Base-by-base conservation (phyloP, 2,797 vertebrate genomes). In the Microhierax caerulescens region DNA sequence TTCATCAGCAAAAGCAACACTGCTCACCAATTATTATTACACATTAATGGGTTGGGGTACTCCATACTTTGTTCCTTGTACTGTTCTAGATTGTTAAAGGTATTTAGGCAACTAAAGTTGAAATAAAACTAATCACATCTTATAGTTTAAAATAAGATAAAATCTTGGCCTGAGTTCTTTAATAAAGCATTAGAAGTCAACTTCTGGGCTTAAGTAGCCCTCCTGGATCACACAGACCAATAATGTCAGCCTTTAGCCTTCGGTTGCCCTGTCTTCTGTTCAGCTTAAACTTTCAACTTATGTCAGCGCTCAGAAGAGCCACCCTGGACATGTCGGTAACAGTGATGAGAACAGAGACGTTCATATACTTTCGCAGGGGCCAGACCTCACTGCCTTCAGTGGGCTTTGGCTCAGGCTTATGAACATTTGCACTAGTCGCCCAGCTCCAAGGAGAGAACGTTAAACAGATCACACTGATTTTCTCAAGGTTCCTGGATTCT, bases 401-500 rank as follows among this genome's bases (percentile, higher is more conserved):
- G 59, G 27, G n/a, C 69, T 90, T 75, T 59, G 74, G 54, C 77
- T 87, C 57, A 39, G 48, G 20, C 34, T 86, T 34, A 12, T 4
- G 53, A 63, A 16, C 21, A 5, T 63, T 68, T n/a, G 30, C 1
- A 0, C 25, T 59, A 45, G 17, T 88, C 43, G 21, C 70, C 77
- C 77, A 60, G 24, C 77, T 77, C 70, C 25, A n/a, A 72, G 48
- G 28, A 83, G 43, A 36, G 45, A 47, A 28, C 37, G 81, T 61
- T 91, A 78, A 94, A 95, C 61, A 92, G 60, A 90, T 93, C 93
- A 75, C 50, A 50, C 50, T 6, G 76, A 79, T 61, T 96, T 97
- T 97, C 96, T 69, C 91, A 95, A 92, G 93, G 86, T 59, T 95
- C 88, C 91, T 86, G 54, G 48, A 51, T 69, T 95, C 86, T 97